A percentile compares a stretch with the other conserved stretches of the same genome.
These are phyloP conservation scores for Agrochola macilenta DNA, from an alignment of 2,888 invertebrate species.

Conservation along the genomic window DNA sequence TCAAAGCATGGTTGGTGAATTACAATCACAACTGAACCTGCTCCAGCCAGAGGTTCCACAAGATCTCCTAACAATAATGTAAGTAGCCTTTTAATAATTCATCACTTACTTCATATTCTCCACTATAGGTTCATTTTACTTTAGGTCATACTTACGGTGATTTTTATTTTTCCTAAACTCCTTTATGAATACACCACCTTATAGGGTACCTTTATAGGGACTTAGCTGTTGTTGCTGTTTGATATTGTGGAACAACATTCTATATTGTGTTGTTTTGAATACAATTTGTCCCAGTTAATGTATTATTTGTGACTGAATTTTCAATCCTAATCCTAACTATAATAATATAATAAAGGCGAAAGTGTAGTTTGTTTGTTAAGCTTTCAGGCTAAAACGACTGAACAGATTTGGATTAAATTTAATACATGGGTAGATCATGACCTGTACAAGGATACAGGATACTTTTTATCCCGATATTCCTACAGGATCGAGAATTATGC, in stretches of 20 bases:
- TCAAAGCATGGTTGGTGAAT: constrained; percentile 68
- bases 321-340: too few relatives aligned
- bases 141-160: not conserved
- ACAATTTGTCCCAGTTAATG: not conserved
- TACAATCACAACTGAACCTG: constrained; percentile 68
- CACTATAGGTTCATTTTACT: not conserved
- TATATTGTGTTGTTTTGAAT: constrained; percentile 6
- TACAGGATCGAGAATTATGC: too few relatives aligned
- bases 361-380: too few relatives aligned
- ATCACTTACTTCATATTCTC: not conserved
- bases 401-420: too few relatives aligned
- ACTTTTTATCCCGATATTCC: too few relatives aligned
- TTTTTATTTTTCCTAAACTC: not conserved
- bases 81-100: constrained; percentile 47
- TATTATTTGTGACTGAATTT: not conserved
- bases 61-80: constrained; percentile 76
- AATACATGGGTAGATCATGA: too few relatives aligned
- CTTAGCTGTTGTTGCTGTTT: constrained; percentile 11
- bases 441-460: too few relatives aligned
- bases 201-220: too few relatives aligned
- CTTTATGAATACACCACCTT: too few relatives aligned
- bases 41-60: constrained; percentile 73
- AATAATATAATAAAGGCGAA: too few relatives aligned
- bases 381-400: too few relatives aligned
- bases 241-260: not conserved